Evolutionary conservation across 2,797 vertebrate species (phyloP).

Genomic region (Dermochelys coriacea): DNA sequence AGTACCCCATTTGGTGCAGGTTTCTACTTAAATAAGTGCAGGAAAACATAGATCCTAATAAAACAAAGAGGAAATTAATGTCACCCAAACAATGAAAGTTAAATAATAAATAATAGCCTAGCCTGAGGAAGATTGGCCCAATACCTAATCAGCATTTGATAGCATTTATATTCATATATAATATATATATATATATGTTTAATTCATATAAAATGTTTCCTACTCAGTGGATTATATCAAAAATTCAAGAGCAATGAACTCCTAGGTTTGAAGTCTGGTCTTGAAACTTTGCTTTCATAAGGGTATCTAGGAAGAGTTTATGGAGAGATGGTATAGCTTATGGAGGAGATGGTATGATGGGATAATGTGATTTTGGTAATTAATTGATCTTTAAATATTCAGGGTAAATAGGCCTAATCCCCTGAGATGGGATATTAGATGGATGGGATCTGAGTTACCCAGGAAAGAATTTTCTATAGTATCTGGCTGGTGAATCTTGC

Average conservation of each 20-base stretch:
- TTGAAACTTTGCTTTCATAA: background rate
- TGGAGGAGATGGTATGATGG: too few species aligned
- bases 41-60: rapidly evolving
- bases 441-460: too few species aligned
- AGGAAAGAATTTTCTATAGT: too few species aligned
- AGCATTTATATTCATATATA: too few species aligned
- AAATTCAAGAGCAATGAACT: background rate
- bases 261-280: background rate
- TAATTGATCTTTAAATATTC: too few species aligned
- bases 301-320: background rate
- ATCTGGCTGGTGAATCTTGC: too few species aligned
- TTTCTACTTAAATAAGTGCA: rapidly evolving
- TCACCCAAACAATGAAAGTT: background rate
- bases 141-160: background rate
- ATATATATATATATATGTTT: background rate
- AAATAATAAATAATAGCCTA: background rate
- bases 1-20: background rate
- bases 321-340: too few species aligned
- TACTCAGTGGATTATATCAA: background rate
- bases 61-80: background rate
- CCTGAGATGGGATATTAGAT: too few species aligned
- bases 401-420: too few species aligned
- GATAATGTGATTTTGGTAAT: too few species aligned
- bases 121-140: background rate
- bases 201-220: background rate